Conservation (phyloP, 2,888 invertebrate species). For the Dynastes tityus region DNA sequence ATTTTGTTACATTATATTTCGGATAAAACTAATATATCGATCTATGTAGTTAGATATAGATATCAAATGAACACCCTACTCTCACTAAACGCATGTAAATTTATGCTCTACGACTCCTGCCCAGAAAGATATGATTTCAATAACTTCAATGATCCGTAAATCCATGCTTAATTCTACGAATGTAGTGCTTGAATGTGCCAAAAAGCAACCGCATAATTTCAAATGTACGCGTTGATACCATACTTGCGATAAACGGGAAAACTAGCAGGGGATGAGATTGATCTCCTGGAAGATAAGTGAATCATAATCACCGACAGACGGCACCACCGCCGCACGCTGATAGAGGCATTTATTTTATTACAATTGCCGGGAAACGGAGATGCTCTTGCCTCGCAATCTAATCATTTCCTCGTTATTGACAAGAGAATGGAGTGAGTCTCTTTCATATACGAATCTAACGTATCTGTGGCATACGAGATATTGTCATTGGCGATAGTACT, state of each 20-base stretch:
- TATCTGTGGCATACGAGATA: slow-evolving; percentile 37
- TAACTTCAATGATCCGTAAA: too few species aligned
- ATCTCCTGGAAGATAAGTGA: slow-evolving; percentile 58
- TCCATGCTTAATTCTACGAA: too few species aligned
- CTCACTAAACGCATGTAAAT: too few species aligned
- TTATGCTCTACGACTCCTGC: too few species aligned
- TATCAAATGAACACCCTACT: too few species aligned
- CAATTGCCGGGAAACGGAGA: slow-evolving; percentile 64
- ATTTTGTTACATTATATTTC: too few species aligned
- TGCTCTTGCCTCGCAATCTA: slow-evolving; percentile 58
- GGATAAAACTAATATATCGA: too few species aligned
- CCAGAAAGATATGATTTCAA: too few species aligned
- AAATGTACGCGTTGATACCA: neutral
- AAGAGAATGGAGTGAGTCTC: slow-evolving; percentile 32
- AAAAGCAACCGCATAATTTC: too few species aligned
- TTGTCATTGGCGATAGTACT: slow-evolving; percentile 39
- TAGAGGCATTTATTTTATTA: slow-evolving; percentile 67
- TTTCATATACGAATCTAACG: slow-evolving; percentile 19
- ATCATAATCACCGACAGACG: slow-evolving; percentile 64
- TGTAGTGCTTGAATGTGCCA: too few species aligned
- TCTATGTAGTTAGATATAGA: too few species aligned
- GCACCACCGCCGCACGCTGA: slow-evolving; percentile 56
- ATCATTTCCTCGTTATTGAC: slow-evolving; percentile 61
- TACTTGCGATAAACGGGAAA: slow-evolving; percentile 3
- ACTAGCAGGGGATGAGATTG: slow-evolving; percentile 42